A percentile compares a stretch with the other conserved stretches of the same genome.
These are phyloP conservation scores for Meiosimyza decipiens DNA, from an alignment of 2,888 invertebrate species.

Conservation along the genomic window DNA sequence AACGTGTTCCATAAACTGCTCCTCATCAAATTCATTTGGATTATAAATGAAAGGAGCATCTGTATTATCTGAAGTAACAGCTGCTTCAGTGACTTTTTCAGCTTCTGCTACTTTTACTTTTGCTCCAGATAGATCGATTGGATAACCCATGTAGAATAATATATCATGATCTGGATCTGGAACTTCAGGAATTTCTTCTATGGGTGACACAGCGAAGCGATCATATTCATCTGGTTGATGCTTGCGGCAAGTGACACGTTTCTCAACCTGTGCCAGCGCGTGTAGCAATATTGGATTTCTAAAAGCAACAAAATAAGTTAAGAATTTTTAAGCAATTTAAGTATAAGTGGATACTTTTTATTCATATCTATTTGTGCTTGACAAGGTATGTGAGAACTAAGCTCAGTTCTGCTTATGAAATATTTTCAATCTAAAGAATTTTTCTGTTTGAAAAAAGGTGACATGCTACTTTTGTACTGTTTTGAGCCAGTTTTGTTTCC, in stretches of 20 bases:
- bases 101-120: background rate
- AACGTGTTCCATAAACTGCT: conserved; percentile 51
- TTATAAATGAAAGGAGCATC: conserved; percentile 45
- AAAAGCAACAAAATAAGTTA: background rate
- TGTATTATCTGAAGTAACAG: background rate
- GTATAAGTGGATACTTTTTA: too few relatives aligned
- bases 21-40: conserved; percentile 48
- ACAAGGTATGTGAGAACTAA: too few relatives aligned
- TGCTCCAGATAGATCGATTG: background rate
- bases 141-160: background rate
- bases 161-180: background rate
- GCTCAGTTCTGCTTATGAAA: too few relatives aligned
- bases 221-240: conserved; percentile 32
- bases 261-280: conserved; percentile 41
- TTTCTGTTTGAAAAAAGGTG: too few relatives aligned
- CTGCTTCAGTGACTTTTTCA: background rate
- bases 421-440: too few relatives aligned
- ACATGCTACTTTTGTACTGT: too few relatives aligned
- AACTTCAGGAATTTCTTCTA: background rate
- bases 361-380: too few relatives aligned
- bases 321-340: background rate
- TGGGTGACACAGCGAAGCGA: background rate
- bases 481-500: too few relatives aligned
- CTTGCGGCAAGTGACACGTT: conserved; percentile 29
- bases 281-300: conserved; percentile 48